These are phyloP conservation scores for Nannospalax galili DNA, from an alignment of 2,113 vertebrate genomes.

Conservation along the genomic window DNA sequence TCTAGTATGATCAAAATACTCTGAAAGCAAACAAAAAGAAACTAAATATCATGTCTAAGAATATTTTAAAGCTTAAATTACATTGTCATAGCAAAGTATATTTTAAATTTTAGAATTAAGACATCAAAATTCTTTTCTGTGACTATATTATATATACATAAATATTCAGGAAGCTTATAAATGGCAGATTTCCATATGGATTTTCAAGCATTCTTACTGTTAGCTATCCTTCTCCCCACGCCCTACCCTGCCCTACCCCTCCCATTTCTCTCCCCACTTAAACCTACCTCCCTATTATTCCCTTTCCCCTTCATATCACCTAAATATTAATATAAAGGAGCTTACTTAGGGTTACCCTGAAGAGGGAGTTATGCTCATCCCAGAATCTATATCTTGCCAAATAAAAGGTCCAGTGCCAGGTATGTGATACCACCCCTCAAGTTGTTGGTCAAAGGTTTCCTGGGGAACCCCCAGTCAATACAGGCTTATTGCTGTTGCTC, in stretches of 20 bases:
- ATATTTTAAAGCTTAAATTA: constrained; percentile 20
- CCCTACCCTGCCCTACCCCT: not conserved
- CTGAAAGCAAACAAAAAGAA: constrained; percentile 26
- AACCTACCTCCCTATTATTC: not conserved
- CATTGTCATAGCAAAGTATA: not conserved
- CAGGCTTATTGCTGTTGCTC: not conserved
- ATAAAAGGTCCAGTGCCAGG: not conserved
- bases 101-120: constrained; percentile 41
- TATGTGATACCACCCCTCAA: too few relatives aligned
- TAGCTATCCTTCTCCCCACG: not conserved
- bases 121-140: not conserved
- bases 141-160: not conserved
- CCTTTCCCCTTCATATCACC: not conserved
- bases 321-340: not conserved
- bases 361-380: not conserved
- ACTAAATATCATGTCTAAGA: constrained; percentile 3
- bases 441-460: not conserved
- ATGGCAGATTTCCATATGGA: not conserved
- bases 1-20: not conserved
- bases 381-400: not conserved
- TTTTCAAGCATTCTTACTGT: not conserved
- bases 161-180: too few relatives aligned
- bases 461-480: not conserved
- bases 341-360: not conserved
- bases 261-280: too few relatives aligned